These are phyloP conservation scores for Pseudachorutes palmiensis DNA, from an alignment of 1,140 invertebrate genomes.

Conservation along the genomic window DNA sequence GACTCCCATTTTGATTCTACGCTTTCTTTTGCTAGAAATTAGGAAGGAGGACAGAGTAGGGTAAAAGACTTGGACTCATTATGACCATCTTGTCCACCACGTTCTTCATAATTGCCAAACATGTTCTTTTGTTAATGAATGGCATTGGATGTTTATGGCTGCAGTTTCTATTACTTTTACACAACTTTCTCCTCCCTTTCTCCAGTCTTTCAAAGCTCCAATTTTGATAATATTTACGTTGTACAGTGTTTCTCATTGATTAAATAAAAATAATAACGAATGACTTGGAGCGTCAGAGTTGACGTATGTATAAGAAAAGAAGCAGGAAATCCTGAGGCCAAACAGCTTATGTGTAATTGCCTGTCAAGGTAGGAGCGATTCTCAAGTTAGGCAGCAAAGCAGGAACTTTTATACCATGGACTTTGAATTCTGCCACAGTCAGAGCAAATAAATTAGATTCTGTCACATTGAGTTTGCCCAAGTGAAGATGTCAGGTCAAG, in stretches of 20 bases:
- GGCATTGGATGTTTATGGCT: neutral
- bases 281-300: too few species aligned
- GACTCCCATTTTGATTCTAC: constrained; percentile 19
- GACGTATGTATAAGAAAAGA: too few species aligned
- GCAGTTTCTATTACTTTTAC: neutral
- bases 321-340: neutral
- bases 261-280: too few species aligned
- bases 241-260: neutral
- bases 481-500: neutral
- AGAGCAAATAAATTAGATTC: constrained; percentile 10
- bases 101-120: constrained; percentile 7
- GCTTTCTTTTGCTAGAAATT: neutral
- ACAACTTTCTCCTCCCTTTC: constrained; percentile 15
- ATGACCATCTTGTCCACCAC: constrained; percentile 3
- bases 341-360: neutral
- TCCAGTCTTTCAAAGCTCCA: neutral
- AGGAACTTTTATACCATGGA: neutral
- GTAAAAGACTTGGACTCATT: neutral
- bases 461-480: neutral
- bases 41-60: neutral
- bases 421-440: neutral
- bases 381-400: neutral
- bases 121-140: neutral
- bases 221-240: neutral
- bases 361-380: neutral